Base-by-base conservation (phyloP, 2,113 vertebrate species). In the Caracal caracal region DNA sequence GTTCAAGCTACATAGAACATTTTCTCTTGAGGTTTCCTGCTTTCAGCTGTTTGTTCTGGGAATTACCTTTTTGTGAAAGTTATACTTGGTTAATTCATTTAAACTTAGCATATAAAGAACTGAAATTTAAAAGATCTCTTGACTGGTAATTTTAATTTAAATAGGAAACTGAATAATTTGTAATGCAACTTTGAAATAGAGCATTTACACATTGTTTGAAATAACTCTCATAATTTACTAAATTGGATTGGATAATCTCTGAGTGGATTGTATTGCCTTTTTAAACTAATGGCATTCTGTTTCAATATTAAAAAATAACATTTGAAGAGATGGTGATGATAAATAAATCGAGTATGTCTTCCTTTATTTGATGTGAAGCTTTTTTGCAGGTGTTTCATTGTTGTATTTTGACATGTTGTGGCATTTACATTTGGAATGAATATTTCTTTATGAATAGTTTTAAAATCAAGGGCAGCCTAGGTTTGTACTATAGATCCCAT, bases 301-400 rank as follows among this genome's bases (percentile, higher is more conserved):
- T 92, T 96, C 49, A 80, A 8, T 75, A 82, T 83, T 93, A 24
- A 88, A 70, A 89, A 90, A 96, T 93, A 80, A 30, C n/a, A 63
- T 59, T 78, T 92, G 85, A 90, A 95, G 80, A 90, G 40, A 82
- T 73, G 19, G 56, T 86, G 59, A 78, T 82, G 65, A 94, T 94
- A 82, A 93, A 81, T 61, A 94, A 79, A 85, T 90, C 10, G 26
- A 65, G 35, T 80, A 43, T 93, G 51, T 95, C 65, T 86, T 87
- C 7, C 2, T 47, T 82, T 68, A 78, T 78, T 88, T 73, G 47
- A 73, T 93, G 70, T 79, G 79, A 93, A 70, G 8, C 49, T 96
- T 83, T 97, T 95, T 82, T 88, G 35, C 43, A 93, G 24, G 56
- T 68, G n/a, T 92, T 68, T 87, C 92, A n/a, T 92, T 97, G 79